Conservation (phyloP, 2,888 invertebrate species). For the Ormyrus thymus region DNA sequence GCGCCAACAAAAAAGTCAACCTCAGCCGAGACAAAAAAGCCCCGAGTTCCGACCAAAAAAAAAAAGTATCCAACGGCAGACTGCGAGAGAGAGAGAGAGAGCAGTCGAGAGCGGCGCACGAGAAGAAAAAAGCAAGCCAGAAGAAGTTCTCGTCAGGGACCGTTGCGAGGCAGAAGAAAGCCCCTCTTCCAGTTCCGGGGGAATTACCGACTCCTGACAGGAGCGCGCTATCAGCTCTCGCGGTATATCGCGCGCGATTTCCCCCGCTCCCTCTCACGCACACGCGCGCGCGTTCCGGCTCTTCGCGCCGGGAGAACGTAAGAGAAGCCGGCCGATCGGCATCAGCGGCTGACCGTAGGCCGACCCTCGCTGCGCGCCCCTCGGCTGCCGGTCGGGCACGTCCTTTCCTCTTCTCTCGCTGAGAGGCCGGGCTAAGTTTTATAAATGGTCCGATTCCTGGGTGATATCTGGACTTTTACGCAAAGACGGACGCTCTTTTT, state of each 20-base stretch:
- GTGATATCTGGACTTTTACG: background rate
- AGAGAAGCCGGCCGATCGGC: background rate
- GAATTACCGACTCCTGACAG: constrained; percentile 18
- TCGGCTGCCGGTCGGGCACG: background rate
- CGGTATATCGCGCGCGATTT: background rate
- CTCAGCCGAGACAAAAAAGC: background rate
- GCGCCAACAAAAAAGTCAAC: background rate
- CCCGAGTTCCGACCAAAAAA: background rate
- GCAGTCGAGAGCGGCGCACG: background rate
- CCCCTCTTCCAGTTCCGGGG: background rate
- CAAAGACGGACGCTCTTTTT: background rate
- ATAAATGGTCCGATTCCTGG: constrained; percentile 29
- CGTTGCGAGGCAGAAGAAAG: background rate
- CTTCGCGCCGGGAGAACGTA: too few relatives aligned
- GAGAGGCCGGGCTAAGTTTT: constrained; percentile 20
- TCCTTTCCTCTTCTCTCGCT: background rate
- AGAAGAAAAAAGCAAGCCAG: background rate
- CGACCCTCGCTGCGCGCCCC: too few relatives aligned
- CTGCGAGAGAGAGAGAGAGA: constrained; percentile 14
- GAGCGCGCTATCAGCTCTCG: constrained; percentile 3
- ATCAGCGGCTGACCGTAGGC: background rate
- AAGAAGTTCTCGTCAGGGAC: constrained; percentile 8
- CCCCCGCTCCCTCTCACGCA: background rate
- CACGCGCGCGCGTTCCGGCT: too few relatives aligned
- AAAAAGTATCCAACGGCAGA: background rate